These are phyloP conservation scores for Guaruba guarouba DNA, from an alignment of 2,113 vertebrate genomes.

Conservation along the genomic window DNA sequence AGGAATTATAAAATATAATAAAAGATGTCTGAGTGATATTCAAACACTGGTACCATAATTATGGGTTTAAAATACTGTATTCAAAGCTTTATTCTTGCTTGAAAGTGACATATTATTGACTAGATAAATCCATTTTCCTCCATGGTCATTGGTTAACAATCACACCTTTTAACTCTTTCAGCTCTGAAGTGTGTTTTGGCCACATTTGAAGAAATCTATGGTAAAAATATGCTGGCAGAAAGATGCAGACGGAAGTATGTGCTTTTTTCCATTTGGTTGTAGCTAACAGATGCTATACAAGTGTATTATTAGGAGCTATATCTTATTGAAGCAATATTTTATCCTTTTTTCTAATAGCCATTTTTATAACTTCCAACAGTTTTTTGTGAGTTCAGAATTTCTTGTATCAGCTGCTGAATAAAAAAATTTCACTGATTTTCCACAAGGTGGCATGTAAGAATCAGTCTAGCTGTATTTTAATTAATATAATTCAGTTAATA, in stretches of 20 bases:
- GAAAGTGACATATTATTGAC: neutral
- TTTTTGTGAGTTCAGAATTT: neutral
- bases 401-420: neutral
- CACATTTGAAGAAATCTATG: neutral
- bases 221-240: neutral
- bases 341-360: neutral
- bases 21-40: neutral
- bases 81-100: neutral
- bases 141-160: neutral
- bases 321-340: neutral
- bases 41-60: neutral
- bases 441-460: slow-evolving; percentile 64
- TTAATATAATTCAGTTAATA: neutral
- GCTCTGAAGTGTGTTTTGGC: neutral
- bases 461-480: slow-evolving; percentile 8
- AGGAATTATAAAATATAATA: neutral
- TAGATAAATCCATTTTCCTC: neutral
- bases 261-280: neutral
- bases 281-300: neutral
- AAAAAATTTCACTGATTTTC: slow-evolving; percentile 41
- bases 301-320: neutral
- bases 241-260: neutral
- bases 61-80: neutral
- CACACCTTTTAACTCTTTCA: neutral
- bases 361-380: neutral